A percentile compares a stretch with the other conserved stretches of the same genome.
phyloP scores from a whole-genome alignment of 2,797 vertebrate genomes.

The Okamejei kenojei region DNA sequence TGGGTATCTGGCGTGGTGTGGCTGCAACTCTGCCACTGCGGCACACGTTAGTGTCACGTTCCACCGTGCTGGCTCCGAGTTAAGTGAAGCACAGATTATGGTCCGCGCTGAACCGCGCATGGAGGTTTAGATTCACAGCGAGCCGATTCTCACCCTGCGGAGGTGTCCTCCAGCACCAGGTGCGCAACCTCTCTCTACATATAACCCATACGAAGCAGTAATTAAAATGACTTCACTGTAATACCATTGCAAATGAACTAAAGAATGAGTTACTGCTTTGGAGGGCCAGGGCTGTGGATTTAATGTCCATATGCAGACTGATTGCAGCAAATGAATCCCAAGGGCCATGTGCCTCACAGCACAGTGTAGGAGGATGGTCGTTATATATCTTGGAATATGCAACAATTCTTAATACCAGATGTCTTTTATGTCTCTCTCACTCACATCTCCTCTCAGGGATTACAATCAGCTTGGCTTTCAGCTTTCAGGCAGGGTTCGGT shows the following conservation, averaged over 20 bases:
- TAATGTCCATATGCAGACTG: background rate
- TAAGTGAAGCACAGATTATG: no score
- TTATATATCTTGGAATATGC: background rate
- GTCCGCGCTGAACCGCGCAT: no score
- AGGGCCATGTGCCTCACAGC: background rate
- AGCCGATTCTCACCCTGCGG: no score
- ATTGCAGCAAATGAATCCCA: background rate
- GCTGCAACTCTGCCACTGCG: no score
- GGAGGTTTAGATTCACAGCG: no score
- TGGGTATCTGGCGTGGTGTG: no score
- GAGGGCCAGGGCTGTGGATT: background rate
- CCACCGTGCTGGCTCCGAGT: background rate
- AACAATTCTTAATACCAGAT: background rate
- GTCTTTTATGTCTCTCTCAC: background rate
- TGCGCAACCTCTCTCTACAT: background rate
- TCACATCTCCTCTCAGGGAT: background rate
- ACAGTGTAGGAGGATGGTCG: no score
- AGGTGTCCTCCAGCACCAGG: background rate
- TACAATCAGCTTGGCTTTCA: slow-evolving; percentile 1
- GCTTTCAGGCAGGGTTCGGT: background rate
- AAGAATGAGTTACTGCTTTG: background rate
- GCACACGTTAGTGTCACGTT: background rate
- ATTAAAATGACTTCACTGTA: background rate
- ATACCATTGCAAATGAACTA: background rate
- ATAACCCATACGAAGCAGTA: background rate